These are phyloP conservation scores for Cryptocephalus moraei DNA, from an alignment of 2,888 invertebrate genomes.

Conservation along the genomic window DNA sequence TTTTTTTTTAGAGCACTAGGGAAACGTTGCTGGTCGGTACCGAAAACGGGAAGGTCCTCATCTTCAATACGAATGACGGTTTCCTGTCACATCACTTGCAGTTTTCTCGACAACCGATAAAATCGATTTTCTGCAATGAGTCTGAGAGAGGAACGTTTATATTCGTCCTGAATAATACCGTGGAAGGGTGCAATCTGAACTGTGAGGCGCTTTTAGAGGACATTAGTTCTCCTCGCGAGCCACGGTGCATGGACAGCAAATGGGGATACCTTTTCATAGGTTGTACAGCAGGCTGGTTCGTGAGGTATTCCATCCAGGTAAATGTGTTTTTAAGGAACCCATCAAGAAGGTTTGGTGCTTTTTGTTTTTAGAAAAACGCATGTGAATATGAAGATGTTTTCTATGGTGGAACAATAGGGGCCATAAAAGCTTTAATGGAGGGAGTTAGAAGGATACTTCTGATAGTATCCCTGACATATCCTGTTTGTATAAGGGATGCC, in stretches of 20 bases:
- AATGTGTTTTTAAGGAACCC: constrained; percentile 1
- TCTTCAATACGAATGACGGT: constrained; percentile 35
- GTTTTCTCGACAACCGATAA: too few species aligned
- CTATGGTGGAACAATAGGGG: constrained; percentile 55
- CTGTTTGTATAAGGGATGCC: constrained; percentile 63
- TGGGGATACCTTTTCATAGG: constrained; percentile 67
- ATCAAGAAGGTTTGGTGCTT: too few species aligned
- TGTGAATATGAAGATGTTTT: constrained; percentile 34
- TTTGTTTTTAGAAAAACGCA: constrained; percentile 19
- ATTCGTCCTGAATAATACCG: too few species aligned
- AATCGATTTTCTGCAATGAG: too few species aligned
- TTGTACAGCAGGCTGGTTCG: constrained; percentile 59
- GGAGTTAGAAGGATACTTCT: constrained; percentile 60
- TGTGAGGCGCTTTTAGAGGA: constrained; percentile 25
- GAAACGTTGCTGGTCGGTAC: constrained; percentile 44
- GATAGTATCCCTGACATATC: constrained; percentile 58
- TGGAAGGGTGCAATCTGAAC: constrained; percentile 48
- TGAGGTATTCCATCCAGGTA: constrained; percentile 60
- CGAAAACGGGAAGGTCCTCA: constrained; percentile 52
- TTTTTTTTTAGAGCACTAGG: too few species aligned
- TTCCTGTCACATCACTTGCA: too few species aligned
- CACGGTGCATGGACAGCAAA: constrained; percentile 64
- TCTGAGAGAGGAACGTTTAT: too few species aligned
- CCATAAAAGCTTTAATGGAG: constrained; percentile 61
- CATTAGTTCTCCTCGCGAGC: constrained; percentile 35